These are phyloP conservation scores for Pseudorhiza aurosa DNA, from an alignment of 30 jellyfish, hydroid and myxozoan genomes.

Conservation along the genomic window DNA sequence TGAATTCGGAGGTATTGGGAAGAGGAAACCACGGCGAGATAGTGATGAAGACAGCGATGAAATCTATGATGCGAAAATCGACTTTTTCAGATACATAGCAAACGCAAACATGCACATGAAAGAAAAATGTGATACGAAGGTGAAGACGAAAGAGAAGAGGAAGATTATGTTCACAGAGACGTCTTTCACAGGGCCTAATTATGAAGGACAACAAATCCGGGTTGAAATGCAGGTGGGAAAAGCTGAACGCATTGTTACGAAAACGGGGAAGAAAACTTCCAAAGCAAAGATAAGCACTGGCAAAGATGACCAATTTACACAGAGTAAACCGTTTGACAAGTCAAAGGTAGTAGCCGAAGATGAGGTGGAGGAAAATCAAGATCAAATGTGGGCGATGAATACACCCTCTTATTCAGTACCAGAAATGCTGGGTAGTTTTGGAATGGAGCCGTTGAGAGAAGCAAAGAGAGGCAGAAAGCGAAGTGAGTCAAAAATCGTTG, in stretches of 20 bases:
- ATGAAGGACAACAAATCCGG: not conserved
- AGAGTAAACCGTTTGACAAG: not conserved
- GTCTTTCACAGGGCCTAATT: slow-evolving; percentile 5
- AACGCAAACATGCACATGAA: not conserved
- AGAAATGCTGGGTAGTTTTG: no score
- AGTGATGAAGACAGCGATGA: not conserved
- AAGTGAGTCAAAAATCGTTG: no score
- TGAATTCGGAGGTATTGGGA: not conserved
- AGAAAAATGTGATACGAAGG: not conserved
- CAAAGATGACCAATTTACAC: not conserved
- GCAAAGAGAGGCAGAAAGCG: no score
- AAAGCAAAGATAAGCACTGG: not conserved
- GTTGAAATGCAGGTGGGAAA: slow-evolving; percentile 11
- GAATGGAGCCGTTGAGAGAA: no score
- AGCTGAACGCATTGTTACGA: not conserved
- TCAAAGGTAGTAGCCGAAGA: not conserved
- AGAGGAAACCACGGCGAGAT: not conserved
- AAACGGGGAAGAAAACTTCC: not conserved
- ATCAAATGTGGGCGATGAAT: not conserved
- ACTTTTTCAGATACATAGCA: not conserved
- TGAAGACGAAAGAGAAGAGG: not conserved
- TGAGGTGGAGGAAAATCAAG: not conserved
- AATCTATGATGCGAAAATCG: not conserved
- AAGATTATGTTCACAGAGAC: slow-evolving; percentile 1
- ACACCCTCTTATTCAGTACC: no score